Conservation (phyloP, 2,888 invertebrate genomes). For the Chouioia cunea region DNA sequence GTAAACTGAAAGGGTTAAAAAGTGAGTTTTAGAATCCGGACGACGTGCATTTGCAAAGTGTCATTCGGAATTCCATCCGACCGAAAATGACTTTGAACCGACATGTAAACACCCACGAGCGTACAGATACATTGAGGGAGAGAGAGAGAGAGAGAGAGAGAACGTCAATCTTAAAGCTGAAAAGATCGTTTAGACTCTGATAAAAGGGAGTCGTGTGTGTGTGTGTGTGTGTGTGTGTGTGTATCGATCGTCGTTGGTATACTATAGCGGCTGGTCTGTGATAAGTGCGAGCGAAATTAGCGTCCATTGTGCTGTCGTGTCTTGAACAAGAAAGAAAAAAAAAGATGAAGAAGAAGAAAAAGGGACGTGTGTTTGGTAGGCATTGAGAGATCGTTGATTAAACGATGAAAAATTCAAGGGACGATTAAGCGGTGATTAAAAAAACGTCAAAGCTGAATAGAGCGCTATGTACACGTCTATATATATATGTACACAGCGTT, state of each 20-base stretch:
- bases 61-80: no score
- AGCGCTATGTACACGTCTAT: neutral
- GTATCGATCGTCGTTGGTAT: no score
- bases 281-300: slow-evolving; percentile 40
- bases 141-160: slow-evolving; percentile 7
- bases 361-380: slow-evolving; percentile 6
- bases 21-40: no score
- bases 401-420: slow-evolving; percentile 60
- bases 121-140: neutral
- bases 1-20: neutral
- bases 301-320: slow-evolving; percentile 32
- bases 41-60: no score
- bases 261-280: neutral
- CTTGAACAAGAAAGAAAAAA: neutral
- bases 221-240: neutral
- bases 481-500: no score
- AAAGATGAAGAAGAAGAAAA: slow-evolving; percentile 2
- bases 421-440: slow-evolving; percentile 56
- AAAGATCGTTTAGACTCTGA: neutral
- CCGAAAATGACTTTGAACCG: no score
- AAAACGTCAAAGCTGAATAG: slow-evolving; percentile 38
- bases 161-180: neutral
- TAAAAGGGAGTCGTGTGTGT: neutral
- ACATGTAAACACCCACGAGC: no score
- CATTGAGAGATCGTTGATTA: slow-evolving; percentile 23